These are phyloP conservation scores for Myopa tessellatipennis DNA, from an alignment of 2,888 invertebrate genomes.

Conservation along the genomic window DNA sequence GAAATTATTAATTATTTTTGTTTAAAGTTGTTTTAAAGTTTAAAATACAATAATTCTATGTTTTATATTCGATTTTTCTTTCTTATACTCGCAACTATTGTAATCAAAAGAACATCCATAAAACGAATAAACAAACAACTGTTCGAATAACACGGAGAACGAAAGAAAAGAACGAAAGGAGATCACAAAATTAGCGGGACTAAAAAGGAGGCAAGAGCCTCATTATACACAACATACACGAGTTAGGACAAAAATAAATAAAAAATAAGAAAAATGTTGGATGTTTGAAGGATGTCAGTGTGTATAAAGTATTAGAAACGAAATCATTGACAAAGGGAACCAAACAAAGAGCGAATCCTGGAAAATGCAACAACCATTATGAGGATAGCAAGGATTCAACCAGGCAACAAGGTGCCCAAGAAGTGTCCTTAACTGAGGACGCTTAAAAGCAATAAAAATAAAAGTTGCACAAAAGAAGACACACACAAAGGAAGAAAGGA, in stretches of 20 bases:
- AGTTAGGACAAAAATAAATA: neutral
- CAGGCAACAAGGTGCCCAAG: neutral
- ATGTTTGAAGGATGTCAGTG: neutral
- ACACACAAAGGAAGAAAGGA: neutral
- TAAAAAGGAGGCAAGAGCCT: neutral
- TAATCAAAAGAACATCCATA: too few species aligned
- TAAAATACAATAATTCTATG: neutral
- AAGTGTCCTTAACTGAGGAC: neutral
- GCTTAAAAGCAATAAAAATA: constrained; percentile 24
- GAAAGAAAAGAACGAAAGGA: too few species aligned
- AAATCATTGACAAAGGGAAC: too few species aligned
- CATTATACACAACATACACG: neutral
- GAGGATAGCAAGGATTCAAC: constrained; percentile 3
- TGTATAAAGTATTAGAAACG: too few species aligned
- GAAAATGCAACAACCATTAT: constrained; percentile 29
- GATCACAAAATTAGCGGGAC: too few species aligned
- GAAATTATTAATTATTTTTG: neutral
- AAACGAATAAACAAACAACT: too few species aligned
- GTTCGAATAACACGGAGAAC: too few species aligned
- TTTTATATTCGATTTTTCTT: neutral
- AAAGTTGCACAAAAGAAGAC: constrained; percentile 14
- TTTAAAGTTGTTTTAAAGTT: neutral
- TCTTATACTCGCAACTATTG: too few species aligned
- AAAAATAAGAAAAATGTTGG: neutral
- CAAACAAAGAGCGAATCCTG: neutral